phyloP scores from a whole-genome alignment of 1,140 invertebrate genomes.

The Rhopalosiphum padi region DNA sequence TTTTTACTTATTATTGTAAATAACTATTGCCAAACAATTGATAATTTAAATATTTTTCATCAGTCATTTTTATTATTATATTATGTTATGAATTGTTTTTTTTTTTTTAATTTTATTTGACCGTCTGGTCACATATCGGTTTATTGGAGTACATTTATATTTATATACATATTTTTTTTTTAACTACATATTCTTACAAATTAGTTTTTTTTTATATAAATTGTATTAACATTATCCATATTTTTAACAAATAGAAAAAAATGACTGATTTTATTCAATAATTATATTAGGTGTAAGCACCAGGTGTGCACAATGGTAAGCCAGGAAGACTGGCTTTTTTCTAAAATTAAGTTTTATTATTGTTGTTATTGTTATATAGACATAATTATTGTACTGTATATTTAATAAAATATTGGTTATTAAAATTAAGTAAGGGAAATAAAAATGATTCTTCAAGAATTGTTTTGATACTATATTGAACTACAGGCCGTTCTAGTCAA shows the following conservation, averaged over 20 bases:
- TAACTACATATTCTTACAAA: background rate
- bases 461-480: conserved; percentile 19
- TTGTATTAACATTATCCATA: conserved; percentile 23
- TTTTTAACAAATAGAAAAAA: conserved; percentile 31
- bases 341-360: conserved; percentile 50
- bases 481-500: conserved; percentile 48
- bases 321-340: conserved; percentile 39
- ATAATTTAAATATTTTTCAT: conserved; percentile 7
- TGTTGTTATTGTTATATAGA: conserved; percentile 54
- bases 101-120: conserved; percentile 20
- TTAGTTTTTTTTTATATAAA: background rate
- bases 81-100: conserved; percentile 42
- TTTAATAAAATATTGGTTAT: conserved; percentile 33
- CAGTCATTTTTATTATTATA: conserved; percentile 42
- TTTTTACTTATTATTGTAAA: conserved; percentile 31
- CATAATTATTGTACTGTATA: conserved; percentile 36
- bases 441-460: background rate
- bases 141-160: background rate
- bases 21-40: conserved; percentile 1
- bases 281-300: conserved; percentile 46
- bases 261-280: conserved; percentile 53
- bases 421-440: background rate
- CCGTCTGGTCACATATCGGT: background rate
- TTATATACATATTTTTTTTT: background rate
- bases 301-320: background rate